Evolutionary conservation across 2,113 vertebrate genomes (phyloP).

Genomic region (Falco punctatus): DNA sequence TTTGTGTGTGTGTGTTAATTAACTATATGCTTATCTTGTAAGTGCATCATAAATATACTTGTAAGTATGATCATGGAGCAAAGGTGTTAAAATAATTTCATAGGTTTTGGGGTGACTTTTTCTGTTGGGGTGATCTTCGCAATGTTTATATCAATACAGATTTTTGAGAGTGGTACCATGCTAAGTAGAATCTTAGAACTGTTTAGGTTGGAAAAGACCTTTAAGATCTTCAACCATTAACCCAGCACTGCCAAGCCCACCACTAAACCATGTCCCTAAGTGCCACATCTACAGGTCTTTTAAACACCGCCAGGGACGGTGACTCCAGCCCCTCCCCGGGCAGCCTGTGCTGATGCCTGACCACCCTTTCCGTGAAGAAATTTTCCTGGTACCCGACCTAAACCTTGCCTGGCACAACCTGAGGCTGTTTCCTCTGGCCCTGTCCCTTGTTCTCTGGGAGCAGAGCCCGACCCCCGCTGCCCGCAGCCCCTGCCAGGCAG

Average conservation of each 20-base stretch:
- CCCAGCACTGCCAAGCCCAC: background rate
- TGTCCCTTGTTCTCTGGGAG: background rate
- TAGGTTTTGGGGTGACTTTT: rapidly evolving
- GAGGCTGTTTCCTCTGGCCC: background rate
- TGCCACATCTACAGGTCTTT: background rate
- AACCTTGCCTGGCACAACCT: background rate
- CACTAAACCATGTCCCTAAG: background rate
- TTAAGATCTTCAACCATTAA: background rate
- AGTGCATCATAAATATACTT: background rate
- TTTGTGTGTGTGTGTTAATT: background rate
- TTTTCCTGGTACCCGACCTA: background rate
- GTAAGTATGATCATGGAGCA: background rate
- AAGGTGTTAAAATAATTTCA: background rate
- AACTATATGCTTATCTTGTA: background rate
- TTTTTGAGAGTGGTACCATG: background rate
- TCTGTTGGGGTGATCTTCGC: background rate
- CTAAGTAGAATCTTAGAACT: background rate
- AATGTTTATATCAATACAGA: background rate
- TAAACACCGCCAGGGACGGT: background rate
- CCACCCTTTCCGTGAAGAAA: background rate
- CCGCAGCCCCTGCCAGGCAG: background rate
- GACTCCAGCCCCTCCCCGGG: background rate
- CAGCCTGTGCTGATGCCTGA: background rate
- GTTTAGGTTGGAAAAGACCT: background rate
- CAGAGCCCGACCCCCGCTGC: background rate